These are phyloP conservation scores for Gallinago nigripennis DNA, from an alignment of 2,797 vertebrate species.

Conservation along the genomic window DNA sequence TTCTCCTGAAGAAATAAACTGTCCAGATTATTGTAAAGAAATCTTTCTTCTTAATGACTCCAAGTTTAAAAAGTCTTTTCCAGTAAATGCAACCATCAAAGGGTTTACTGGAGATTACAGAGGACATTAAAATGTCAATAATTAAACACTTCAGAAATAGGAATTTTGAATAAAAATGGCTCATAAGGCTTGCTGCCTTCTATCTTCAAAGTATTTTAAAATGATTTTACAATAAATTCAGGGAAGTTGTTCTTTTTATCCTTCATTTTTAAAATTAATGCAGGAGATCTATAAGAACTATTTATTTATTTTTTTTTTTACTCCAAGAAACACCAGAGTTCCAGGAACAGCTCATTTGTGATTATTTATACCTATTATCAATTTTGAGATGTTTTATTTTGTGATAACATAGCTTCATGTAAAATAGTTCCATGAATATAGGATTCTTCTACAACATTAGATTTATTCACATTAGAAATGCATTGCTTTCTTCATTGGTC, in stretches of 20 bases:
- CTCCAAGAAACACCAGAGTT: background rate
- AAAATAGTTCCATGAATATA: background rate
- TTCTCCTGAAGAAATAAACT: background rate
- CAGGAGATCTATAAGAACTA: background rate
- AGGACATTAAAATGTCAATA: background rate
- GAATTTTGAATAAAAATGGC: background rate
- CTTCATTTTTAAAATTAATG: background rate
- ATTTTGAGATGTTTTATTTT: background rate
- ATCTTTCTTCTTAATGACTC: background rate
- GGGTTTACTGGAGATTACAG: background rate
- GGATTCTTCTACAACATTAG: background rate
- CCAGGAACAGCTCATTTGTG: background rate
- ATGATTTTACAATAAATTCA: background rate
- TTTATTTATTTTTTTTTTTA: background rate
- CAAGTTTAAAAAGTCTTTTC: background rate
- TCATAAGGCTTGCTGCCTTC: background rate
- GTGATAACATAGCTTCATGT: background rate
- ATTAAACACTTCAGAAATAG: background rate
- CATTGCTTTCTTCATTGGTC: background rate
- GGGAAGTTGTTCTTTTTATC: background rate
- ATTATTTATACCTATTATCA: background rate
- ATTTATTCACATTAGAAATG: background rate
- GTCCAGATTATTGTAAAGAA: background rate
- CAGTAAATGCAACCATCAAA: background rate
- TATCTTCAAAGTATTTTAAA: background rate